A percentile compares a stretch with the other conserved stretches of the same genome.
Conservation (phyloP, 2,113 vertebrate genomes). For the Anarhynchus alexandrinus region DNA sequence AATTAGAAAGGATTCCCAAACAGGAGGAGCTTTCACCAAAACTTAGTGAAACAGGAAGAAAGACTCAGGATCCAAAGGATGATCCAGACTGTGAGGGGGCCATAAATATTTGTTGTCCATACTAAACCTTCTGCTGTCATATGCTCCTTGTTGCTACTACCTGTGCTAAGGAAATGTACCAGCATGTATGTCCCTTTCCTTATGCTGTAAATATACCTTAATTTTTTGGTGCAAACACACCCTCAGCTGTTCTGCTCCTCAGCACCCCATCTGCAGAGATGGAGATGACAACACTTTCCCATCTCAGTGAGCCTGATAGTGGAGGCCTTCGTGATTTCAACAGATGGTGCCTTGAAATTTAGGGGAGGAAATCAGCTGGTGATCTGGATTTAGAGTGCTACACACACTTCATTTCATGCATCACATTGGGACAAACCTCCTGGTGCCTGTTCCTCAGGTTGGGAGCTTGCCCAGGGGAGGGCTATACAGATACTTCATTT, state of each 20-base stretch:
- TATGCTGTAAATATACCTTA: not conserved
- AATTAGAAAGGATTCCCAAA: not conserved
- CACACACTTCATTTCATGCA: constrained; percentile 17
- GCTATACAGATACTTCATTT: not conserved
- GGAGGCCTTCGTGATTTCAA: constrained; percentile 19
- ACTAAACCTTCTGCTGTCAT: rapidly evolving
- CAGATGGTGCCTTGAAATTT: constrained; percentile 55
- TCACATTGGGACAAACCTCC: constrained; percentile 17
- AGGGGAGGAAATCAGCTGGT: constrained; percentile 45
- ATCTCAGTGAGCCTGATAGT: not conserved
- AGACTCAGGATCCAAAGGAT: not conserved
- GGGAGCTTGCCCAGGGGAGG: not conserved
- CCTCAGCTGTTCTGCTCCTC: not conserved
- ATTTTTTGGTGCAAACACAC: not conserved
- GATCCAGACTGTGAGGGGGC: not conserved
- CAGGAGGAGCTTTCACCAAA: not conserved
- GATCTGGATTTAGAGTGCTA: constrained; percentile 47
- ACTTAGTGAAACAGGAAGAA: not conserved
- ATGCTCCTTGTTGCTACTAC: not conserved
- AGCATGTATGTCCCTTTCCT: not conserved
- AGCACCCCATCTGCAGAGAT: constrained; percentile 6
- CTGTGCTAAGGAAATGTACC: not conserved
- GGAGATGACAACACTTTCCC: constrained; percentile 13
- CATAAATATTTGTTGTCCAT: not conserved
- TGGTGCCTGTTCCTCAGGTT: not conserved